These are phyloP conservation scores for Ariopsis seemanni DNA, from an alignment of 2,113 vertebrate genomes.

Conservation along the genomic window DNA sequence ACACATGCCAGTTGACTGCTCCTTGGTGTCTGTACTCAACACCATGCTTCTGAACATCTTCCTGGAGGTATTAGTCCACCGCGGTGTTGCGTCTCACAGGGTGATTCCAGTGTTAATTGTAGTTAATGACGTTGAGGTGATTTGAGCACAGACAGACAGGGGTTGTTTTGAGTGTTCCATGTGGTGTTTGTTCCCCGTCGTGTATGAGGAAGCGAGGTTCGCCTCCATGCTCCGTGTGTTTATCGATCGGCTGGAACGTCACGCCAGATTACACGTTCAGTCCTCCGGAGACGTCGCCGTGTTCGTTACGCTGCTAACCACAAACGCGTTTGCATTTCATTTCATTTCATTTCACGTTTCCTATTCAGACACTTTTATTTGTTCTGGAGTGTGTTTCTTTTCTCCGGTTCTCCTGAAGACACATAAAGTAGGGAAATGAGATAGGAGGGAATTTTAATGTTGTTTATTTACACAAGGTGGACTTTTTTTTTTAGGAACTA, in stretches of 20 bases:
- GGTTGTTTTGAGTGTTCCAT: no score
- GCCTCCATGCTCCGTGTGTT: not conserved
- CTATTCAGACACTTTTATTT: no score
- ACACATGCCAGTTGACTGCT: not conserved
- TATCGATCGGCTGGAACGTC: not conserved
- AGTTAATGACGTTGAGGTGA: not conserved
- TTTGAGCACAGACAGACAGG: not conserved
- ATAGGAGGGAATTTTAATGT: not conserved
- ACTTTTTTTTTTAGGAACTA: no score
- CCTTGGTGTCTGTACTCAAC: not conserved
- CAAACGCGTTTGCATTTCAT: not conserved
- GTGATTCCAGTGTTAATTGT: not conserved
- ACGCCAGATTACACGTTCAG: not conserved
- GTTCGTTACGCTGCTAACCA: not conserved
- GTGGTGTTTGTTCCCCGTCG: not conserved
- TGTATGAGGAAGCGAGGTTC: not conserved
- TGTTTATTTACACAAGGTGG: not conserved
- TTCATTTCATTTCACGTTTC: not conserved
- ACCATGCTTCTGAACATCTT: not conserved
- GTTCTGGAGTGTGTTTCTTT: not conserved
- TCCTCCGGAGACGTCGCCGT: not conserved
- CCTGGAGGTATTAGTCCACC: not conserved
- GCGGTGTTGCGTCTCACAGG: not conserved
- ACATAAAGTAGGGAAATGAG: not conserved
- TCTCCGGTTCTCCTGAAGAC: not conserved